Evolutionary conservation across 2,797 vertebrate species (phyloP).

Genomic region (Melanotaenia maccullochi): DNA sequence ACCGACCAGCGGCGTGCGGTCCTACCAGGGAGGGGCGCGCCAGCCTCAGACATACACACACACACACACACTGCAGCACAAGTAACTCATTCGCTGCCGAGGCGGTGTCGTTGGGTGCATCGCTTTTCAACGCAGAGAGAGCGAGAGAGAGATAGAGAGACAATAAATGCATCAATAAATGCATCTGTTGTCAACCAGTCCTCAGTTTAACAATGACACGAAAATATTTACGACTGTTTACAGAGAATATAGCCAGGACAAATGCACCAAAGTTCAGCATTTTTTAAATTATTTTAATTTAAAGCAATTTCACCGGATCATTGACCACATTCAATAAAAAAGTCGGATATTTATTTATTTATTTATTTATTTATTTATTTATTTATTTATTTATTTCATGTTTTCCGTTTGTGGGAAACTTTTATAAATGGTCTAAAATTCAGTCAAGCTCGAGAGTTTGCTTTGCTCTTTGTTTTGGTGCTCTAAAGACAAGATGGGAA

Average conservation of each 20-base stretch:
- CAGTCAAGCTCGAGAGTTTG: too few species aligned
- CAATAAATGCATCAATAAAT: not conserved
- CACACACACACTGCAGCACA: constrained; percentile 69
- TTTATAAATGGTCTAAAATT: not conserved
- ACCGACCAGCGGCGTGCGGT: constrained; percentile 57
- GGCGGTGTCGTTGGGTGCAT: constrained; percentile 29
- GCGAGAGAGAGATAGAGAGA: not conserved
- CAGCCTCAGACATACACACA: constrained; percentile 38
- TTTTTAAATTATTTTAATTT: too few species aligned
- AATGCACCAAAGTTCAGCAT: not conserved
- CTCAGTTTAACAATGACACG: not conserved
- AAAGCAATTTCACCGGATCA: not conserved
- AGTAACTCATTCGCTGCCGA: constrained; percentile 74
- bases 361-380: too few species aligned
- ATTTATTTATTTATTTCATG: not conserved
- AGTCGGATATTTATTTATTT: too few species aligned
- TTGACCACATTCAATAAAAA: not conserved
- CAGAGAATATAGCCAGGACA: not conserved
- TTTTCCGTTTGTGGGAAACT: not conserved
- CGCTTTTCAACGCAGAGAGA: constrained; percentile 23
- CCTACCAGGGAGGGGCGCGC: constrained; percentile 72
- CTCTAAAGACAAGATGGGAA: not conserved
- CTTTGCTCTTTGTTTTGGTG: not conserved
- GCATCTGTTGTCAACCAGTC: not conserved
- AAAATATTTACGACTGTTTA: not conserved